phyloP scores from a whole-genome alignment of 2,888 invertebrate genomes.

The Sericinus montela region DNA sequence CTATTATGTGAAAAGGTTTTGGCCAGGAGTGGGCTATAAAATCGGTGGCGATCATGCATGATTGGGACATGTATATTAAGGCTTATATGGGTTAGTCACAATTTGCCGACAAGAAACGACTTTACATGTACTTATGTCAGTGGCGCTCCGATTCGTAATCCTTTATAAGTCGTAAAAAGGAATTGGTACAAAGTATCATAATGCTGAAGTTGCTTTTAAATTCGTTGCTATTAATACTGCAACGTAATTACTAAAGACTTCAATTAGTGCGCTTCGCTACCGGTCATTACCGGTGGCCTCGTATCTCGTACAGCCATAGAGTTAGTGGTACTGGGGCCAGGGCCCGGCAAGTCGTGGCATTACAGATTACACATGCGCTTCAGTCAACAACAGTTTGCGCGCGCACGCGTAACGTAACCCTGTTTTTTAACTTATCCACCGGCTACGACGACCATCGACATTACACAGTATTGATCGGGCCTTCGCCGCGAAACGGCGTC shows the following conservation, averaged over 20 bases:
- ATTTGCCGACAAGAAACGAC: constrained; percentile 8
- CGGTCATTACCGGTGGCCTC: constrained; percentile 24
- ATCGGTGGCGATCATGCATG: too few species aligned
- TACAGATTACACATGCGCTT: constrained; percentile 52
- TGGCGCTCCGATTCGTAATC: constrained; percentile 12
- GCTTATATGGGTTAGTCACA: neutral
- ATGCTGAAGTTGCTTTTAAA: neutral
- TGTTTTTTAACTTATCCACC: constrained; percentile 62
- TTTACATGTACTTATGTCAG: constrained; percentile 5
- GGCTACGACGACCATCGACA: constrained; percentile 36
- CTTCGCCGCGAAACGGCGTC: constrained; percentile 58
- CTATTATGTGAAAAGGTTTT: too few species aligned
- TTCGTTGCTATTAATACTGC: constrained; percentile 13
- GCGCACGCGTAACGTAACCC: constrained; percentile 58
- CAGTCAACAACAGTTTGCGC: constrained; percentile 70
- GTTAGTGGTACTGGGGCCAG: constrained; percentile 25
- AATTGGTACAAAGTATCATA: neutral
- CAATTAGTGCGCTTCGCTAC: constrained; percentile 22
- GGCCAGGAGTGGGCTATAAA: too few species aligned
- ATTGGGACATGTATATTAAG: too few species aligned
- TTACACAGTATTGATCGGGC: constrained; percentile 69
- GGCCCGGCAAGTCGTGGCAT: constrained; percentile 33
- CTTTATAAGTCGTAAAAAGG: neutral
- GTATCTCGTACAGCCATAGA: constrained; percentile 28
- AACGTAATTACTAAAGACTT: constrained; percentile 16